Evolutionary conservation across 2,888 invertebrate species (phyloP).

Genomic region (Yponomeuta malinellus): DNA sequence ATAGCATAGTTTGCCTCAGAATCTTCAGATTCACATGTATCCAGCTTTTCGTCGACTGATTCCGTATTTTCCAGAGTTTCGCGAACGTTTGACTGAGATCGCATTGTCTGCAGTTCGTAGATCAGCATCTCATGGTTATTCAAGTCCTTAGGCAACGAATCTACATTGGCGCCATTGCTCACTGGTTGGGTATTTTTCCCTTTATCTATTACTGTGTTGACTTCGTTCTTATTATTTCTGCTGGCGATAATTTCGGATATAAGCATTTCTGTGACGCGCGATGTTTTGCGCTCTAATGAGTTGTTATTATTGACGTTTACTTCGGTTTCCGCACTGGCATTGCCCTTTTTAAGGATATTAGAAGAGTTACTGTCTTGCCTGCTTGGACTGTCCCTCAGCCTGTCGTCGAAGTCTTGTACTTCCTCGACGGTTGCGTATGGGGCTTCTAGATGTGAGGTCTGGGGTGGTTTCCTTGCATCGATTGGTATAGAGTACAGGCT

Average conservation of each 20-base stretch:
- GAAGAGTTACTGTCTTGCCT: conserved; percentile 37
- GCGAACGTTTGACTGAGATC: conserved; percentile 62
- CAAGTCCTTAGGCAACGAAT: conserved; percentile 60
- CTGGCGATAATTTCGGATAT: conserved; percentile 71
- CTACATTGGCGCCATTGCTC: conserved; percentile 41
- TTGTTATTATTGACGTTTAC: conserved; percentile 52
- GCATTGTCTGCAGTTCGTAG: conserved; percentile 81
- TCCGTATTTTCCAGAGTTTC: conserved; percentile 40
- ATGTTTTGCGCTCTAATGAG: conserved; percentile 66
- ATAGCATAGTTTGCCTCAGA: conserved; percentile 59
- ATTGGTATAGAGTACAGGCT: conserved; percentile 61
- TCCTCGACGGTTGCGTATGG: conserved; percentile 68
- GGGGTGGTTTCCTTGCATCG: conserved; percentile 52
- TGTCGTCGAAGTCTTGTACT: conserved; percentile 60
- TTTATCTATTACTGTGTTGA: conserved; percentile 66
- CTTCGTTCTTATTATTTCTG: conserved; percentile 65
- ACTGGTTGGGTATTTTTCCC: conserved; percentile 52
- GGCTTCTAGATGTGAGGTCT: conserved; percentile 47
- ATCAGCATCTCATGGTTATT: conserved; percentile 82
- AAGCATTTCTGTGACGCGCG: conserved; percentile 66
- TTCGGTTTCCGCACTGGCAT: conserved; percentile 35
- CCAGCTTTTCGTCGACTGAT: conserved; percentile 40
- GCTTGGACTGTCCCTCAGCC: conserved; percentile 55
- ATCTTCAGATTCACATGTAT: conserved; percentile 56
- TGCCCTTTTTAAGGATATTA: not conserved